Evolutionary conservation across 2,797 vertebrate species (phyloP), one percentile per base, ranked within the genome.

Genomic region (Myotis daubentonii): DNA sequence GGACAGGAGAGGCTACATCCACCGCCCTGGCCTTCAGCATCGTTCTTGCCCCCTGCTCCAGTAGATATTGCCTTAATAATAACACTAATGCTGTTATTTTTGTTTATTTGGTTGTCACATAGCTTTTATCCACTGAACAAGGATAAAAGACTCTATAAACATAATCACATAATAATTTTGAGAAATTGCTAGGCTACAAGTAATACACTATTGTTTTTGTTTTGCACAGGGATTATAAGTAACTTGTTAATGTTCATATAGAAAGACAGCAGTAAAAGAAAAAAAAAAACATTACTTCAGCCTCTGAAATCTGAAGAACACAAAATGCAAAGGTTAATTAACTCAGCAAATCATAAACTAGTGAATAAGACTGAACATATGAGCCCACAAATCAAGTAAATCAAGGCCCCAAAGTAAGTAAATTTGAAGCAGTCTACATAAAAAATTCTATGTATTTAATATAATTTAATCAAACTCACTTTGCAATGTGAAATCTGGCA

Each of bases 151-250:
- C 79, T 94, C 87, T 47, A 33, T 25, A 71, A 72, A 93, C 12
- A 72, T 95, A 75, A 91, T 55, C 47, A 86, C 16, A 51, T 65
- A 91, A 75, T 82, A 51, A 66, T 41, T 86, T 94, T 75, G 60
- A 55, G 8, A 76, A 68, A 91, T 94, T 95, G 83, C 94, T 95
- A 91, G 91, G 75, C 82, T 95, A 95, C 12, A 3, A 91, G 38
- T 15, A 60, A 30, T 71, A 15, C 55, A 17, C 33, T 87, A 53
- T 75, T 92, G 38, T 75, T 95, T 85, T 65, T 86, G 44, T 79
- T 95, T 88, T 88, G 16, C 60, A 33, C 62, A 83, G 44, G 22
- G 22, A 49, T 91, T 95, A 75, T 41, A 76, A 82, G 47, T 94
- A 76, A 66, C 47, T 78, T 83, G 19, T 20, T 87, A 96, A 44